Evolutionary conservation across 2,797 vertebrate genomes (phyloP), one percentile per base, ranked within the genome.

Genomic region (Rhadinocentrus ornatus): DNA sequence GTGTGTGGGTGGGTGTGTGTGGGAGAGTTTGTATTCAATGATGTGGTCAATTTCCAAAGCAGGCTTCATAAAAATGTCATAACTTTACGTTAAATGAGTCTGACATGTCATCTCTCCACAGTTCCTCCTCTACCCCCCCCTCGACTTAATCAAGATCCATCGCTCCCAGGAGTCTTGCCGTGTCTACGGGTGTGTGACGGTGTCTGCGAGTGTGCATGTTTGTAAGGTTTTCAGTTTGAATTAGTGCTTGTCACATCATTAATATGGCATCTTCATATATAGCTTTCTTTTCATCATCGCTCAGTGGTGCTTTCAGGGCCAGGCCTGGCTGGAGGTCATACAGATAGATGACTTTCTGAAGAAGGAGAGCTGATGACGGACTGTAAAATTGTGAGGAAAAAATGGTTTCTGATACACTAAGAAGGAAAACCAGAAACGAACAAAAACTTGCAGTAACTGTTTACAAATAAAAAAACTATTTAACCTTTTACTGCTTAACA

Each of bases 61-160:
- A 85, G 59, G 63, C 69, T 73, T 88, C 86, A 88, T 89, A 84
- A 91, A 91, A 89, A 71, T 88, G 87, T 86, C 88, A 89, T 83
- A 88, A 89, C 81, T 90, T 89, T 62, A 85, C 75, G 4, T 82
- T 91, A 89, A 93, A 88, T 57, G 62, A 86, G 83, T 88, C 78
- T 87, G 87, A 90, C 83, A 31, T 71, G 82, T 63, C 69, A 32
- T 78, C 87, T 63, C 68, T 35, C 55, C 37, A 6, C 22, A 3
- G 61, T 16, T 44, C 41, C 54, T 32, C 27, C 11, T 72, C 4
- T 29, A 2, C 55, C 66, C 53, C 71, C 78, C 69, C 80, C 69
- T 22, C 72, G 53, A 75, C 60, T 89, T 92, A 90, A 93, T 93
- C 88, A 93, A 92, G 87, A 90, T 81, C 78, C 77, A 88, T 88